Base-by-base conservation (phyloP, 1,140 invertebrate genomes). In the Probaryconus sp. region DNA sequence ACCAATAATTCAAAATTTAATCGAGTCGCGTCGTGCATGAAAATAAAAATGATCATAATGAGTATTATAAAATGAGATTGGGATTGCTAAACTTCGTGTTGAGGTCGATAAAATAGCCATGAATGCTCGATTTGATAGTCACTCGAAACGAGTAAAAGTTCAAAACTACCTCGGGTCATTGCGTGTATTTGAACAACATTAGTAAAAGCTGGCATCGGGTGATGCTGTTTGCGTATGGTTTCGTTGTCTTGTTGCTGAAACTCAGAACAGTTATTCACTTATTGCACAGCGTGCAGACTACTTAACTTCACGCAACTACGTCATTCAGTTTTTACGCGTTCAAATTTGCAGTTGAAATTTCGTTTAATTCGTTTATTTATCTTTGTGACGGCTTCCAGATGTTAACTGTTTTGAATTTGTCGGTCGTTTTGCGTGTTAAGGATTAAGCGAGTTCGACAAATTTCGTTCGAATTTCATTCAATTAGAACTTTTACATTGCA, bases 271-370 rank as follows among this genome's bases (percentile, higher is more conserved):
- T 60, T 69, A 69, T 60, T 58, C 51, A 58, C 50, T 40, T 68
- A 68, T 58, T 58, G 64, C 35, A 20, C 21, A 7, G 21, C 21
- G 21, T 24, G 21, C 21, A 7, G 35, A 51, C 20, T 58, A 58
- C 45, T 68, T 58, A 58, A 50, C 31, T 65, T 63, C 38, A 64
- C 48, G 20, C 60, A 64, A 64, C 20, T 33, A 45, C 16, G 30
- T 47, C 42, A 47, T 7, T 28, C 37, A 21, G 13, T 21, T 42
- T 17, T 7, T 20, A 26, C 33, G 20, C 10, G 26, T 9, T 26
- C 14, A 30, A 31, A 30, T 42, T 21, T 33, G 47, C 38, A 50
- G 24, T 51, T 43, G 45, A 51, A 40, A 35, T 33, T 43, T 43
- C 26, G 16, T 64, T 63, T 21, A 11, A 47, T 51, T 33, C 45